Base-by-base conservation (phyloP, 64 coral and sea anemone species). In the Pocillopora verrucosa region DNA sequence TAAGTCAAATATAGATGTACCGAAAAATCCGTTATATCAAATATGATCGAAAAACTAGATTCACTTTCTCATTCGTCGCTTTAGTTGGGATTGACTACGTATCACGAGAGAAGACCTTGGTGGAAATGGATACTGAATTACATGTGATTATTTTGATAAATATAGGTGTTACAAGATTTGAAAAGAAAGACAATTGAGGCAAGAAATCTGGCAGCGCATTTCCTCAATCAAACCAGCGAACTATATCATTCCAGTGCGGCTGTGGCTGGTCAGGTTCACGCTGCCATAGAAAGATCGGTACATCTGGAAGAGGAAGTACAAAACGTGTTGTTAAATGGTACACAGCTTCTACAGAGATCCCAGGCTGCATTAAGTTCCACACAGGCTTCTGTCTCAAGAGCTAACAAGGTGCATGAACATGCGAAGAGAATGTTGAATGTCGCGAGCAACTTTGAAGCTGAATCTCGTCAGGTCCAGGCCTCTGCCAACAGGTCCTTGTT, bases 181-280 rank as follows among this genome's bases (percentile, higher is more conserved):
- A 75, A 84, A 14, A 45, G 13, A 26, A 38, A 76, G 72, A 63
- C 92, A 74, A 22, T 63, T 17, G 13, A 41, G 34, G 56, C 82
- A 22, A 76, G 75, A 30, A 63, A 59, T 68, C 62, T 36, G 17
- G 69, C 82, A n/a, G 80, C 30, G 9, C n/a, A 85, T 12, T 63
- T 75, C 16, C 70, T 34, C 14, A 86, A 69, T 61, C 80, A 94
- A 45, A 74, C 80, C 51, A 78, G 34, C 14, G 25, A 24, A 2
- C 74, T 96, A 35, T 96, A 92, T 22, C 59, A 92, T 6, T 89
- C 94, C 51, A 92, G 94, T 73, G 80, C 76, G 13, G 35, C 87
- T 30, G 91, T 87, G 19, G 80, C 93, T n/a, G 56, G 10, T 51
- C 91, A 88, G 76, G 88, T 96, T 17, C 16, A 88, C 76, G 65